phyloP scores from a whole-genome alignment of 1,140 invertebrate species.

The Amyelois transitella region DNA sequence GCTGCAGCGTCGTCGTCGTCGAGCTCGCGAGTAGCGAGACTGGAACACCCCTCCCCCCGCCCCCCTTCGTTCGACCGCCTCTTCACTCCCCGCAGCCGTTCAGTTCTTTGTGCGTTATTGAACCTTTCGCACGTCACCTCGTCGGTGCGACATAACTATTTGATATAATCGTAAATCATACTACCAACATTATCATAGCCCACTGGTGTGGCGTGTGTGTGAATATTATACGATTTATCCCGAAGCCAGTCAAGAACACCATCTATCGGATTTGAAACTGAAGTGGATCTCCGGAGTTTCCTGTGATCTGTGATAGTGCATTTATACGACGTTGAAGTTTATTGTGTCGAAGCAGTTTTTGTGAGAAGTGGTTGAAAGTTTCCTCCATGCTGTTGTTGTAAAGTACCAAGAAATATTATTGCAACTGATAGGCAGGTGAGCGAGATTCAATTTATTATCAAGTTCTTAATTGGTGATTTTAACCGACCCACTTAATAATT shows the following conservation, averaged over 20 bases:
- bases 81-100: conserved; percentile 58
- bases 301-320: conserved; percentile 54
- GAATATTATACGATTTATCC: conserved; percentile 41
- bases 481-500: too few species aligned
- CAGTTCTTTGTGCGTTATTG: conserved; percentile 67
- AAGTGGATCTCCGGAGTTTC: conserved; percentile 30
- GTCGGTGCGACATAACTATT: conserved; percentile 38
- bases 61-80: conserved; percentile 41
- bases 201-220: conserved; percentile 49
- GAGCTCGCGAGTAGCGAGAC: conserved; percentile 46
- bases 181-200: conserved; percentile 36
- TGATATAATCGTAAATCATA: conserved; percentile 45
- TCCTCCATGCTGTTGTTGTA: background rate
- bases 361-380: background rate
- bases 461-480: background rate
- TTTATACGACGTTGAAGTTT: conserved; percentile 19
- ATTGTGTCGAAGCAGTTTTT: conserved; percentile 12
- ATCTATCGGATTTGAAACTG: conserved; percentile 16
- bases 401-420: background rate
- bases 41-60: conserved; percentile 37
- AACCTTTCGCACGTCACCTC: conserved; percentile 49
- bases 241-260: conserved; percentile 46
- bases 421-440: background rate
- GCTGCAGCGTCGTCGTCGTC: conserved; percentile 44
- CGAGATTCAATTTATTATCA: background rate